Base-by-base conservation (phyloP, 1,140 invertebrate species). In the Philopotamus ludificatus region DNA sequence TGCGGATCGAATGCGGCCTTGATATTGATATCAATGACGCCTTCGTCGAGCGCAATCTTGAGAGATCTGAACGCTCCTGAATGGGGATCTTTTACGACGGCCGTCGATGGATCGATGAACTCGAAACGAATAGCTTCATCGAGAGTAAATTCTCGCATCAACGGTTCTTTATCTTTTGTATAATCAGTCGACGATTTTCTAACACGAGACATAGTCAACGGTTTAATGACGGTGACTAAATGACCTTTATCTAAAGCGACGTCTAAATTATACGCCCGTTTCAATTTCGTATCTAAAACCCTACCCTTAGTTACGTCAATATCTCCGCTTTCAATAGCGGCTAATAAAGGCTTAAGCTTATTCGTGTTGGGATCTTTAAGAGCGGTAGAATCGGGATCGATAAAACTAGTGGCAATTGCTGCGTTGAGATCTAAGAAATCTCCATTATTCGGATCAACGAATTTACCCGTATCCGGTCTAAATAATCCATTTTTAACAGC, bases 311-410 rank as follows among this genome's bases (percentile, higher is more conserved):
- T 72, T 3, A 89, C 82, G 75, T 95, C 89, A 26, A 96, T 85
- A 53, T 89, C 86, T 23, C 89, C 91, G 71, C 91, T 89, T 67
- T 90, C 85, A 63, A 95, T 90, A 9, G 91, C 92, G 25, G 84
- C 77, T 9, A 82, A 71, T 1, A 96, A 73, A 4, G 90, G 85
- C 74, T 91, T 88, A 45, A 91, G 83, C 67, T 86, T 85, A 51
- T 88, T 87, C 9, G 86, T 89, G 0, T 84, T 76, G 18, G 87
- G 85, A 74, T 95, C 91, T 75, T 89, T 89, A 4, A 94, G 79
- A 23, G 87, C 85, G 0, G 91, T 90, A 16, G 87, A 89, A 22
- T 88, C 83, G 0, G 87, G 85, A 80, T 94, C 89, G 45, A 97
- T 82, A 1, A 95, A 81, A 58, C 87, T 86, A 26, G 76, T 81